These are phyloP conservation scores for Drosophila testacea DNA, from an alignment of 2,888 invertebrate genomes.

Conservation along the genomic window DNA sequence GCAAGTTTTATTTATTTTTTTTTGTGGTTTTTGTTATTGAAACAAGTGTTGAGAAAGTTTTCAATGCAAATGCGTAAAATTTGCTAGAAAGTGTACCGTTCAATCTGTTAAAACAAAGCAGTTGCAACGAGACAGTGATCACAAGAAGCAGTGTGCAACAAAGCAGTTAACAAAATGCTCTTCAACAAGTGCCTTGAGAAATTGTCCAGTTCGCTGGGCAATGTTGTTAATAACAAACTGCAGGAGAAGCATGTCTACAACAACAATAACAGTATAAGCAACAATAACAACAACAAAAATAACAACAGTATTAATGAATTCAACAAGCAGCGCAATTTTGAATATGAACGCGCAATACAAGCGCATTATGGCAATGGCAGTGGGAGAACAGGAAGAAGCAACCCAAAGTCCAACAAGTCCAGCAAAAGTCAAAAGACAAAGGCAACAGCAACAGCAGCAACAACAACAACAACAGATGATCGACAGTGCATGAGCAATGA, in stretches of 20 bases:
- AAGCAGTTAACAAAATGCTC: constrained; percentile 68
- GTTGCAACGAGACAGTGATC: neutral
- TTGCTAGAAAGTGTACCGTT: constrained; percentile 17
- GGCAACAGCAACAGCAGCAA: constrained; percentile 15
- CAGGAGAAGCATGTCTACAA: constrained; percentile 73
- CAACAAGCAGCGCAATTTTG: constrained; percentile 72
- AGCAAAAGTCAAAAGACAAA: constrained; percentile 50
- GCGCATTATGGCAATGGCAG: constrained; percentile 72
- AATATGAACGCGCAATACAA: constrained; percentile 81
- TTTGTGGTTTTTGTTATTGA: constrained; percentile 9
- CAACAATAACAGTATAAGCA: constrained; percentile 35
- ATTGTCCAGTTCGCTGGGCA: constrained; percentile 81
- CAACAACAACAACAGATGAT: constrained; percentile 5
- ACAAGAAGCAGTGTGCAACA: constrained; percentile 8
- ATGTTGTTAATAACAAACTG: constrained; percentile 72
- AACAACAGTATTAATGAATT: constrained; percentile 41
- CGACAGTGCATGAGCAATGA: constrained; percentile 70
- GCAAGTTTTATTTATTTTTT: constrained; percentile 17
- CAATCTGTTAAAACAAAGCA: constrained; percentile 18
- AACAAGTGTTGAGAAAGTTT: constrained; percentile 36
- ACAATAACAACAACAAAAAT: constrained; percentile 30
- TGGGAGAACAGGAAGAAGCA: constrained; percentile 31
- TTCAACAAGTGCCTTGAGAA: constrained; percentile 85
- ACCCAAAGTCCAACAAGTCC: constrained; percentile 45
- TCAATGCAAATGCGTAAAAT: constrained; percentile 11